Percentiles rank a stretch among this genome's conserved stretches.
Conservation (phyloP, 2,888 invertebrate genomes). For the Apodemia hepburni region DNA sequence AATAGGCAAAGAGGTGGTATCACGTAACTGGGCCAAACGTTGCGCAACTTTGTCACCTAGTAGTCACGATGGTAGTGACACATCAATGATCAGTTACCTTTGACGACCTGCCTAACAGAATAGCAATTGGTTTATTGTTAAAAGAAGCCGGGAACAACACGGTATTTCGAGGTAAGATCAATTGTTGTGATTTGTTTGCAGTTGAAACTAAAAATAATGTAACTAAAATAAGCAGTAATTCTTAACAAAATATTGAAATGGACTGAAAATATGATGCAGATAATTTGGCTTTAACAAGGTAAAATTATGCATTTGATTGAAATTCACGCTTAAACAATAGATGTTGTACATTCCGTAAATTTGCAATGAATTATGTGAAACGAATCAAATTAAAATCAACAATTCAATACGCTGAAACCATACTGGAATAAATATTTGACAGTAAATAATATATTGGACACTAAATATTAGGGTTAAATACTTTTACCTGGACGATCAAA, state of each 20-base stretch:
- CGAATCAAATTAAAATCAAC: not conserved
- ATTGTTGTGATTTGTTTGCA: too few relatives aligned
- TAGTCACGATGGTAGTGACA: too few relatives aligned
- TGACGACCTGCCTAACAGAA: too few relatives aligned
- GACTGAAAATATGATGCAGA: not conserved
- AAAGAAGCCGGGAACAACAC: too few relatives aligned
- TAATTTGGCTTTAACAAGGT: not conserved
- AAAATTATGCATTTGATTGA: conserved; percentile 6
- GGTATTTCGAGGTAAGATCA: too few relatives aligned
- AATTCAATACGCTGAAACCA: not conserved
- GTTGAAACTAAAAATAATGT: not conserved
- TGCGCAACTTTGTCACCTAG: too few relatives aligned
- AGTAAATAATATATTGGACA: not conserved
- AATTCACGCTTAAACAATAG: not conserved
- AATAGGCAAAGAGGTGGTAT: too few relatives aligned
- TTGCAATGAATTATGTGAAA: not conserved
- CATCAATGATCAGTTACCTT: too few relatives aligned
- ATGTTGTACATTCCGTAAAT: not conserved
- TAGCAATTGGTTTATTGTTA: too few relatives aligned
- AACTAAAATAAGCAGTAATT: not conserved
- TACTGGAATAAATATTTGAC: not conserved
- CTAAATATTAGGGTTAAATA: too few relatives aligned
- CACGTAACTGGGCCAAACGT: too few relatives aligned
- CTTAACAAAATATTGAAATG: not conserved
- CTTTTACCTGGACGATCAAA: too few relatives aligned